These are phyloP conservation scores for Blastobasis adustella DNA, from an alignment of 2,888 invertebrate genomes.

Conservation along the genomic window DNA sequence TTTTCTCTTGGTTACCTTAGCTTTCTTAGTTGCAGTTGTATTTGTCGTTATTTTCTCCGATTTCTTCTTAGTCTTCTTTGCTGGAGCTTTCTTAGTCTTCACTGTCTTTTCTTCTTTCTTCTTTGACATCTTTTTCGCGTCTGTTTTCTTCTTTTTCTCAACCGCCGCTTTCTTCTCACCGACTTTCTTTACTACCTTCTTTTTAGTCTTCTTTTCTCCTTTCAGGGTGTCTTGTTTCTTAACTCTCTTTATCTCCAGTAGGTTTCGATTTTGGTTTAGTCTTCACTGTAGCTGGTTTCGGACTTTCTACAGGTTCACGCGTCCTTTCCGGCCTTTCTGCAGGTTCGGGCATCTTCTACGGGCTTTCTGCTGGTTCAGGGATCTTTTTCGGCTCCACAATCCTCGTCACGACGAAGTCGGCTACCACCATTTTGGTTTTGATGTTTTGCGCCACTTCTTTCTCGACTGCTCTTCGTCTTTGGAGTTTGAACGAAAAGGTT, in stretches of 20 bases:
- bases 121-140: conserved; percentile 4
- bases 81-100: conserved; percentile 14
- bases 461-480: too few relatives aligned
- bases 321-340: too few relatives aligned
- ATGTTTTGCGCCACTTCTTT: too few relatives aligned
- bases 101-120: not conserved
- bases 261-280: not conserved
- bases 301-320: conserved; percentile 22
- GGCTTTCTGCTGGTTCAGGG: too few relatives aligned
- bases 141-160: conserved; percentile 6
- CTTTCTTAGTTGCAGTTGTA: conserved; percentile 35
- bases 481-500: not conserved
- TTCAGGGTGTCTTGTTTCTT: conserved; percentile 2
- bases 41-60: conserved; percentile 11
- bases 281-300: conserved; percentile 19
- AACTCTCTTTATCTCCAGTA: conserved; percentile 14
- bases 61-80: conserved; percentile 11
- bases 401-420: too few relatives aligned
- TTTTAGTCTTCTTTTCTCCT: conserved; percentile 7
- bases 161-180: conserved; percentile 8
- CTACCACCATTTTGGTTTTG: too few relatives aligned
- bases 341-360: too few relatives aligned
- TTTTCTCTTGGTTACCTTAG: conserved; percentile 42
- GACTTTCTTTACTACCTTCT: conserved; percentile 1
- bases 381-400: not conserved